Evolutionary conservation across 2,113 vertebrate genomes (phyloP).

Genomic region (Periophthalmodon schlosseri): DNA sequence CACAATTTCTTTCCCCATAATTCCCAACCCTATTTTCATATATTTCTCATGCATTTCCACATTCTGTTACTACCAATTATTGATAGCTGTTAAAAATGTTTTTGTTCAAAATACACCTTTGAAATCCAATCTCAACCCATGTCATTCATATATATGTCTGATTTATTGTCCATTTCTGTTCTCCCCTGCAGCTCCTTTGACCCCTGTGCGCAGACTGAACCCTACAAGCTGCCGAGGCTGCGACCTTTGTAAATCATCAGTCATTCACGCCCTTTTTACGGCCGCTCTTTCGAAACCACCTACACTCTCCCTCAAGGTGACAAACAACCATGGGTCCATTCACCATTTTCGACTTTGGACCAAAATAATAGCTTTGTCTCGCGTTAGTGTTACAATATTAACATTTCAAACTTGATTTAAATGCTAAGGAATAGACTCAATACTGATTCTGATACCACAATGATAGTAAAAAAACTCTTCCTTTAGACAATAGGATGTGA

Average conservation of each 20-base stretch:
- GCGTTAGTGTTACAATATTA: neutral
- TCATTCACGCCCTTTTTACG: constrained; percentile 47
- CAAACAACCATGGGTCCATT: constrained; percentile 21
- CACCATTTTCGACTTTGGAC: constrained; percentile 18
- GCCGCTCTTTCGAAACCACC: constrained; percentile 41
- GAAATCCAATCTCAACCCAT: neutral
- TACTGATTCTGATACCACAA: too few relatives aligned
- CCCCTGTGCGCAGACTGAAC: constrained; percentile 52
- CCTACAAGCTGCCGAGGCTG: constrained; percentile 61
- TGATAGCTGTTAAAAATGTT: too few relatives aligned
- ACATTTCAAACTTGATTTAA: too few relatives aligned
- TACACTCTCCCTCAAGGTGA: constrained; percentile 17
- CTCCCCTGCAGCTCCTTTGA: neutral
- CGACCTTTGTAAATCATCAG: constrained; percentile 79
- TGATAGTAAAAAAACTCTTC: too few relatives aligned
- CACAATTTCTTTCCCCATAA: too few relatives aligned
- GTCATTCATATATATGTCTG: constrained; percentile 8
- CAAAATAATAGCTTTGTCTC: constrained; percentile 3
- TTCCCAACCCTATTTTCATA: too few relatives aligned
- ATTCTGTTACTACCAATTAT: too few relatives aligned
- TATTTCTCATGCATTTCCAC: too few relatives aligned
- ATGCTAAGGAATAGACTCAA: too few relatives aligned
- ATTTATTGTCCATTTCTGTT: neutral
- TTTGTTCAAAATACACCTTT: neutral
- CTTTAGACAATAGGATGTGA: too few relatives aligned